Conservation (phyloP, 2,888 invertebrate genomes). For the Melanargia galathea region DNA sequence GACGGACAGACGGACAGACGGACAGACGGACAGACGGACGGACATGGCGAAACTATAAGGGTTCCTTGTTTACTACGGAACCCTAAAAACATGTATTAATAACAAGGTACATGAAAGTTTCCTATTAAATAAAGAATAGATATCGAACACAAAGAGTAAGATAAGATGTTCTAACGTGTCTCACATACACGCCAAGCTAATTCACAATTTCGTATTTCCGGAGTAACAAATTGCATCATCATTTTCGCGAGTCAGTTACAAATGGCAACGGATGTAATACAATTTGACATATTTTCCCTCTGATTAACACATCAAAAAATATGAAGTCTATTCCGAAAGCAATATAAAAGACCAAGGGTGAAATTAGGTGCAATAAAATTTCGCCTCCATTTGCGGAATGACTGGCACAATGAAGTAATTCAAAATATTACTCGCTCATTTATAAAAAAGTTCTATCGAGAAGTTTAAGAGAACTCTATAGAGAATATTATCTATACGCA, state of each 20-base stretch:
- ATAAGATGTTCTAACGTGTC: too few relatives aligned
- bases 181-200: too few relatives aligned
- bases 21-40: too few relatives aligned
- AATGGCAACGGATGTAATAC: constrained; percentile 13
- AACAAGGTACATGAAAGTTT: too few relatives aligned
- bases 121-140: too few relatives aligned
- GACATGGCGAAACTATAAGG: too few relatives aligned
- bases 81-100: too few relatives aligned
- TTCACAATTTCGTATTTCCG: constrained; percentile 2
- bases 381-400: constrained; percentile 31
- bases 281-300: constrained; percentile 16
- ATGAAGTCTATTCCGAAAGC: constrained; percentile 9
- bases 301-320: constrained; percentile 18
- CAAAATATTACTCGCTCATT: constrained; percentile 36
- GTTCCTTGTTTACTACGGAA: too few relatives aligned
- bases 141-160: too few relatives aligned
- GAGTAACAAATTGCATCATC: constrained; percentile 4
- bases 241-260: constrained; percentile 13
- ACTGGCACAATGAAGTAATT: constrained; percentile 37
- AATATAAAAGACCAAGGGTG: constrained; percentile 20
- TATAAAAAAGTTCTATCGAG: constrained; percentile 24
- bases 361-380: constrained; percentile 36
- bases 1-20: too few relatives aligned
- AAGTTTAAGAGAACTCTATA: too few relatives aligned
- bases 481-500: too few relatives aligned